These are phyloP conservation scores for Drosophila sordidapex DNA, from an alignment of 2,888 invertebrate species.

Conservation along the genomic window DNA sequence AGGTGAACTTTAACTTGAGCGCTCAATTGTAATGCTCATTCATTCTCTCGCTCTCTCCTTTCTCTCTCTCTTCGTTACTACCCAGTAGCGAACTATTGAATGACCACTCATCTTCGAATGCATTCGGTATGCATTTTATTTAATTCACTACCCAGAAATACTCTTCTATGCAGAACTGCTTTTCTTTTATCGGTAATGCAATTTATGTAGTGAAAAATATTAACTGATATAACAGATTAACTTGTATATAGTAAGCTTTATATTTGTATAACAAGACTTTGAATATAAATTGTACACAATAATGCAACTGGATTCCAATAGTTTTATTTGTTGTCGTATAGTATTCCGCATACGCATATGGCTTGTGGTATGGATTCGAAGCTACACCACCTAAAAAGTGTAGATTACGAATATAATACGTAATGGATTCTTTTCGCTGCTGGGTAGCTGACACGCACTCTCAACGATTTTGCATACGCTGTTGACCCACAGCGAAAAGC, in stretches of 20 bases:
- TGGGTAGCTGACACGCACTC: constrained; percentile 7
- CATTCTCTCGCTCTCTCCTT: not conserved
- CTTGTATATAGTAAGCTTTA: not conserved
- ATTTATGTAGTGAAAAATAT: not conserved
- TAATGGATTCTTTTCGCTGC: not conserved
- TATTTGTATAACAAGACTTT: not conserved
- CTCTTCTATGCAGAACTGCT: not conserved
- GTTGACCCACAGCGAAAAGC: constrained; percentile 59
- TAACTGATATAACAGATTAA: not conserved
- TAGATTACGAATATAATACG: not conserved
- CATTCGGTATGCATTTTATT: not conserved
- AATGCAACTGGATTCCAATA: not conserved
- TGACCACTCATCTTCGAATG: not conserved
- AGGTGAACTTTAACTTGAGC: constrained; percentile 12
- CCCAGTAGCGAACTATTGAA: not conserved
- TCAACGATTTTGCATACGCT: constrained; percentile 40
- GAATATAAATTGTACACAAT: not conserved
- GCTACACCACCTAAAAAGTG: not conserved
- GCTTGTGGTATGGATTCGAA: too few species aligned
- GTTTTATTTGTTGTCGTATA: not conserved
- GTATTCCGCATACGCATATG: not conserved
- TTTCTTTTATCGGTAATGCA: not conserved
- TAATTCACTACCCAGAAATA: not conserved
- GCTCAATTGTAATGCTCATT: constrained; percentile 4
- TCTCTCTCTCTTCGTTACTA: not conserved